These are phyloP conservation scores for Therioaphis trifolii DNA, from an alignment of 2,888 invertebrate genomes.

Conservation along the genomic window DNA sequence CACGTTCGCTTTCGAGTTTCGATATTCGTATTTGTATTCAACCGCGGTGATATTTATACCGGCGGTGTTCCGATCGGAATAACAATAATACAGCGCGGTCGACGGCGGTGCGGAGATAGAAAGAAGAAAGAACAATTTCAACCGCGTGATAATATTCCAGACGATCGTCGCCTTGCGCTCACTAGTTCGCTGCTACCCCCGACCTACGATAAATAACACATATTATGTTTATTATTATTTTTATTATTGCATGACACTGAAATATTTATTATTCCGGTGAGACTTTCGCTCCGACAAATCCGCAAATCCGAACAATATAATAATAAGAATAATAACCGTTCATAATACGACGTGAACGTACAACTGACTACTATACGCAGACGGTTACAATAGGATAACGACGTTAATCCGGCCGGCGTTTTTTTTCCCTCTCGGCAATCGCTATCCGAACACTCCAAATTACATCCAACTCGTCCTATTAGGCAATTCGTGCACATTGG, in stretches of 20 bases:
- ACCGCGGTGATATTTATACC: not conserved
- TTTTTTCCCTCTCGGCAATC: too few species aligned
- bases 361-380: too few species aligned
- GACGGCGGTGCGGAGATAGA: not conserved
- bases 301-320: not conserved
- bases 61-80: conserved; percentile 1
- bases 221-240: conserved; percentile 1
- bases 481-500: too few species aligned
- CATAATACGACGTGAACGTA: too few species aligned
- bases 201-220: not conserved
- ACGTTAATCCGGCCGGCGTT: too few species aligned
- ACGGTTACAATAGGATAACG: too few species aligned
- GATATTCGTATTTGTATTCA: not conserved
- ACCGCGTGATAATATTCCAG: too few species aligned
- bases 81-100: not conserved
- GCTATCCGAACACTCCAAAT: too few species aligned
- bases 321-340: too few species aligned
- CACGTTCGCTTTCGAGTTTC: not conserved
- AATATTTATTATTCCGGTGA: conserved; percentile 4
- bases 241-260: too few species aligned
- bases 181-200: not conserved
- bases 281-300: conserved; percentile 19
- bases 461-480: too few species aligned
- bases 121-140: not conserved
- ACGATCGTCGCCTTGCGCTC: too few species aligned